Base-by-base conservation (phyloP, 2,888 invertebrate genomes). In the Pristionchus exspectatus region DNA sequence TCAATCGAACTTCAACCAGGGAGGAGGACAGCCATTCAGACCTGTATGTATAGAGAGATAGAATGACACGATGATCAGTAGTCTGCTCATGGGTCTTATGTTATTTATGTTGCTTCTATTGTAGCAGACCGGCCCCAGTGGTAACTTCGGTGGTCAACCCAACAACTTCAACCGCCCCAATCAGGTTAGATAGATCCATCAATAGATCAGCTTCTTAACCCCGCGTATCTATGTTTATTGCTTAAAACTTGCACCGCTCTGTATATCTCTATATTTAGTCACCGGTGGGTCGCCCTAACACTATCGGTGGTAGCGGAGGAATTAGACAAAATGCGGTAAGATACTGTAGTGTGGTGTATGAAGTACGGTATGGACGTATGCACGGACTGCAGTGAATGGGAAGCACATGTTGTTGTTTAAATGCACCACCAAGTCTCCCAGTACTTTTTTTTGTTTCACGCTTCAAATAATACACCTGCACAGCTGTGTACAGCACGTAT, bases 91-190 rank as follows among this genome's bases (percentile, higher is more conserved):
- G 4, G 21, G 56, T 21, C 18, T 16, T 21, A 12, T 21, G 56
- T 56, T 56, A 56, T 2, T 56, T 21, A 56, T 21, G 63, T 72
- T 30, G 72, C 16, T 33, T 18, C 14, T 30, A 2, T 24, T 77
- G n/a, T 27, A 81, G 81, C 81, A 50, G 54, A 50, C 74, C 2
- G 44, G 44, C 44, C n/a, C 33, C 44, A 44, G 74, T 10, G 12
- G 12, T 44, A 77, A 77, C 74, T 30, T 18, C 33, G 77, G 77
- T 21, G 77, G 77, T 44, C 81, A 81, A 81, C 74, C 74, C 16
- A n/a, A 27, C 63, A 63, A 63, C 63, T 63, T 63, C 63, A 21
- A 44, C n/a, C 81, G 38, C 0, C 74, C 74, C 38, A 74, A 74
- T 33, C 74, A 16, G 21, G 74, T 74, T 4, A 9, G 74, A 38